These are phyloP conservation scores for Flexamia atlantica DNA, from an alignment of 2,888 invertebrate genomes.

Conservation along the genomic window DNA sequence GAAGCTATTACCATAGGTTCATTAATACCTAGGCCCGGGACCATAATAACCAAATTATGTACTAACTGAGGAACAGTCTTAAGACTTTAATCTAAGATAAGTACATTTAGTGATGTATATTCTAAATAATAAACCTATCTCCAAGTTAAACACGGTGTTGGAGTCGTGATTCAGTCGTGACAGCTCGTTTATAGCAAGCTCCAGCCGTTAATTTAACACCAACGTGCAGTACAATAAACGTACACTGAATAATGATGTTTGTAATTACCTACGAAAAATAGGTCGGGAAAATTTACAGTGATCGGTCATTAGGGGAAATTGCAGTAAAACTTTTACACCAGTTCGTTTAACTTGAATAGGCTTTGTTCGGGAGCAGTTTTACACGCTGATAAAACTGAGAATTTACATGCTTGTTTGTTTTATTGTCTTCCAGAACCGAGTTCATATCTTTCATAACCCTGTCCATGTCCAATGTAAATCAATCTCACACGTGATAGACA, in stretches of 20 bases:
- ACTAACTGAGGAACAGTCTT: too few species aligned
- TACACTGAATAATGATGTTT: constrained; percentile 24
- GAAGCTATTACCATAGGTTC: too few species aligned
- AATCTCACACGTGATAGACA: neutral
- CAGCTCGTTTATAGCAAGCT: neutral
- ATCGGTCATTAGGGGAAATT: constrained; percentile 44
- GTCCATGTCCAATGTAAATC: neutral
- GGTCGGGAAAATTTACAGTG: constrained; percentile 38
- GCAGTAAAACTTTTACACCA: constrained; percentile 50
- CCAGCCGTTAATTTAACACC: constrained; percentile 23
- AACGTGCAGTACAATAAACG: constrained; percentile 32
- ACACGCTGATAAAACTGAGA: constrained; percentile 32
- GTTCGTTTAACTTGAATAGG: constrained; percentile 55
- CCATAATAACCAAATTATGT: too few species aligned
- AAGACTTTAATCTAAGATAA: too few species aligned
- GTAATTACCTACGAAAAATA: constrained; percentile 40
- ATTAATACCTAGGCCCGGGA: too few species aligned
- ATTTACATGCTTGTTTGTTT: constrained; percentile 46
- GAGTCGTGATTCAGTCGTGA: constrained; percentile 9
- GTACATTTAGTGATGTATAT: too few species aligned
- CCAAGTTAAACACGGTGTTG: neutral
- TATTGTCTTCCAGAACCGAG: constrained; percentile 11
- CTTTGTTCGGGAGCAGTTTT: constrained; percentile 40
- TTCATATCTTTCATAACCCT: constrained; percentile 18
- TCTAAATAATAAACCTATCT: neutral